phyloP scores from a whole-genome alignment of 2,888 invertebrate genomes.

The Mechanitis mazaeus region DNA sequence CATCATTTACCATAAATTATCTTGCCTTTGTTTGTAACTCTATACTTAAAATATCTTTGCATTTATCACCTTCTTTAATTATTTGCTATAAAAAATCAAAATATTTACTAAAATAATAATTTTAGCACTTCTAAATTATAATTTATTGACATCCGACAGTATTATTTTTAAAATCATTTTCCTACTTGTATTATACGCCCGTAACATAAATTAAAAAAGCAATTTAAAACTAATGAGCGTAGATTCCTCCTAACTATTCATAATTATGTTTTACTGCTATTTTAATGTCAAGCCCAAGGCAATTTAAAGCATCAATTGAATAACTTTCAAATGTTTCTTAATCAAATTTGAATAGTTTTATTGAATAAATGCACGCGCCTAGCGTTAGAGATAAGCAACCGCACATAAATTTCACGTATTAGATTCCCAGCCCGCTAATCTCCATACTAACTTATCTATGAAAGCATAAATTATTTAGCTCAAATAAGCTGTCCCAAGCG shows the following conservation, averaged over 20 bases:
- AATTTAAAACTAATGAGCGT: conserved; percentile 19
- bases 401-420: conserved; percentile 63
- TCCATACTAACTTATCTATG: conserved; percentile 49
- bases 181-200: conserved; percentile 8
- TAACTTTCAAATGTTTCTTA: conserved; percentile 45
- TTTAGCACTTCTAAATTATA: conserved; percentile 3
- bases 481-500: conserved; percentile 56
- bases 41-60: neutral
- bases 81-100: no score
- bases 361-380: conserved; percentile 57
- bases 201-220: conserved; percentile 15
- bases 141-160: conserved; percentile 3
- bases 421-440: conserved; percentile 59
- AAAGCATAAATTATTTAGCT: conserved; percentile 60
- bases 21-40: conserved; percentile 5
- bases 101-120: neutral
- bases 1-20: conserved; percentile 3
- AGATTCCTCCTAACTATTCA: conserved; percentile 21
- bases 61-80: neutral
- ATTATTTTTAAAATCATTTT: conserved; percentile 2
- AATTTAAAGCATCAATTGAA: conserved; percentile 35
- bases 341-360: conserved; percentile 56
- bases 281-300: conserved; percentile 20
- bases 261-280: conserved; percentile 25
- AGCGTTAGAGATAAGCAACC: conserved; percentile 55